A percentile compares a stretch with the other conserved stretches of the same genome.
phyloP scores from a whole-genome alignment of 2,797 vertebrate genomes.

The Echiichthys vipera region DNA sequence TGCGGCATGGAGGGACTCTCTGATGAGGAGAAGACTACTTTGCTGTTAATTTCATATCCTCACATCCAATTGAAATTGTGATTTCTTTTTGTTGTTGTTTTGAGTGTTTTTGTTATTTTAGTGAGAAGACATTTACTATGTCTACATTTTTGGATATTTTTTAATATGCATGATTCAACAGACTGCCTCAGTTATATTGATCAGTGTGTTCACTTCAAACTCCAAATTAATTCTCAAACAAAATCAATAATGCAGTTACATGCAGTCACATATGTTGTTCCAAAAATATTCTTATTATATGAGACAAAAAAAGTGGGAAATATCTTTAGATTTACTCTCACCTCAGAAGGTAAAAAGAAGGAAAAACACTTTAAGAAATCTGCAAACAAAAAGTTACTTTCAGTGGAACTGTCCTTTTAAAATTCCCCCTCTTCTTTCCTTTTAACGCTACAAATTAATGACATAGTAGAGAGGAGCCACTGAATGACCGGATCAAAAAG shows the following conservation, averaged over 20 bases:
- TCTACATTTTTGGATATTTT: not conserved
- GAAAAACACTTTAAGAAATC: too few species aligned
- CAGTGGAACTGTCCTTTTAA: too few species aligned
- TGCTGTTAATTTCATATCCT: not conserved
- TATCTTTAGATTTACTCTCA: too few species aligned
- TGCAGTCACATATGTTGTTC: not conserved
- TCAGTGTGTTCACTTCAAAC: not conserved
- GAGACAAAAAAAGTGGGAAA: too few species aligned
- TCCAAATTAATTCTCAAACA: not conserved
- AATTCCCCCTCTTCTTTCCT: too few species aligned
- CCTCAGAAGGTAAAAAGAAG: too few species aligned
- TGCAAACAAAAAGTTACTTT: too few species aligned
- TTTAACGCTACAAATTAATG: too few species aligned
- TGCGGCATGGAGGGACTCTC: constrained; percentile 1
- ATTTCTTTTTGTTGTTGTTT: not conserved
- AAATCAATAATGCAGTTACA: not conserved
- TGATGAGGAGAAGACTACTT: constrained; percentile 6
- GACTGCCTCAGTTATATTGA: not conserved
- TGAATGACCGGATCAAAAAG: too few species aligned
- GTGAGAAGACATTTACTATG: not conserved
- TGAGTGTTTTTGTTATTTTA: not conserved
- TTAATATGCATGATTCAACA: not conserved
- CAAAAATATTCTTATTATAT: not conserved
- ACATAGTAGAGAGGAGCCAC: too few species aligned
- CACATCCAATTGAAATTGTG: not conserved